phyloP scores from a whole-genome alignment of 1,140 invertebrate species.

The Drosophila punjabiensis region DNA sequence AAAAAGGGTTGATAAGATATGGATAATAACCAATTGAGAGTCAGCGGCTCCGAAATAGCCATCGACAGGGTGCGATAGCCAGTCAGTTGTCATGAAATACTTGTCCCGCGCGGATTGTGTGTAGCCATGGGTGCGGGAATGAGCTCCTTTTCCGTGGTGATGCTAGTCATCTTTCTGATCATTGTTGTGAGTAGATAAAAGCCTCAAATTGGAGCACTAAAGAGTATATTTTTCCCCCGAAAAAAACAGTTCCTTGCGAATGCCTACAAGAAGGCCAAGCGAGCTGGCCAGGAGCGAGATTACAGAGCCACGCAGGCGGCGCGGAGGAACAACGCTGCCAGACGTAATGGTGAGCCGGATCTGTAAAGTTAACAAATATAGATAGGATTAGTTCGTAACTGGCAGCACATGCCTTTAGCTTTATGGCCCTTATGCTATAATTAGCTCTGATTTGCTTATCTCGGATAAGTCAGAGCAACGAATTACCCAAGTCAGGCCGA shows the following conservation, averaged over 20 bases:
- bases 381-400: constrained; percentile 31
- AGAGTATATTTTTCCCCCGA: too few species aligned
- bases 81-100: constrained; percentile 32
- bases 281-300: constrained; percentile 1
- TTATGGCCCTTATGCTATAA: constrained; percentile 29
- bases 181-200: constrained; percentile 26
- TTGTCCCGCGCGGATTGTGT: constrained; percentile 3
- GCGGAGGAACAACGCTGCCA: background rate
- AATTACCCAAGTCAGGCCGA: constrained; percentile 19
- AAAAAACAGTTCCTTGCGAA: constrained; percentile 43
- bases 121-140: constrained; percentile 18
- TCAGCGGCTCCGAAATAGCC: constrained; percentile 21
- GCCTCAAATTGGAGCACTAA: background rate
- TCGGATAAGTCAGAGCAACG: constrained; percentile 14
- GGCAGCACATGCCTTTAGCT: constrained; percentile 11
- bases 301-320: background rate
- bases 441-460: constrained; percentile 54
- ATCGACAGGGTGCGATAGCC: background rate
- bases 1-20: constrained; percentile 36
- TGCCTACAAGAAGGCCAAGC: constrained; percentile 26
- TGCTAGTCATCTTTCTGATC: constrained; percentile 32
- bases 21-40: constrained; percentile 32
- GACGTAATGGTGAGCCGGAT: constrained; percentile 29
- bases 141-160: constrained; percentile 7
- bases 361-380: constrained; percentile 7